A percentile compares a stretch with the other conserved stretches of the same genome.
Evolutionary conservation across 2,888 invertebrate species (phyloP).

Genomic region (Euproctis similis): DNA sequence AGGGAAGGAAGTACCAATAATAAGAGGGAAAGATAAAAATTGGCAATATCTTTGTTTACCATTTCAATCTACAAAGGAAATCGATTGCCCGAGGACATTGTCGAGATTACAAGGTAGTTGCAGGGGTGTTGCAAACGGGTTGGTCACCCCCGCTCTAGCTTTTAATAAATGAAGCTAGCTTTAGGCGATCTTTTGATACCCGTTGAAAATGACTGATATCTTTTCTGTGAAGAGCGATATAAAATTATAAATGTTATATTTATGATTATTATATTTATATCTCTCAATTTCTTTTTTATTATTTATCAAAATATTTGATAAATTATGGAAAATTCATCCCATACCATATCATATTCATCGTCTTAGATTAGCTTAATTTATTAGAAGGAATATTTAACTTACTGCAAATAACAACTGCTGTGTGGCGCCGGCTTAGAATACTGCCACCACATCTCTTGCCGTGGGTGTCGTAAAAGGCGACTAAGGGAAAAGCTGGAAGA

Average conservation of each 20-base stretch:
- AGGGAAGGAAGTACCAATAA: slow-evolving; percentile 19
- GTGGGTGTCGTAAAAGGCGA: too few relatives aligned
- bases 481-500: too few relatives aligned
- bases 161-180: slow-evolving; percentile 50
- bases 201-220: slow-evolving; percentile 4
- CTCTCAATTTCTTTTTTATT: too few relatives aligned
- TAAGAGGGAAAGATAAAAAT: slow-evolving; percentile 34
- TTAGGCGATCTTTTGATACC: slow-evolving; percentile 19
- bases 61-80: slow-evolving; percentile 61
- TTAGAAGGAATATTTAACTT: background rate
- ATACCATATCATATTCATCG: too few relatives aligned
- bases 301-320: too few relatives aligned
- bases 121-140: slow-evolving; percentile 25
- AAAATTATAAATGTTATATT: too few relatives aligned
- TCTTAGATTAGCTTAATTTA: background rate
- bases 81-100: slow-evolving; percentile 55
- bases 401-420: background rate
- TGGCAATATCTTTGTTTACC: slow-evolving; percentile 61
- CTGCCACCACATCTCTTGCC: too few relatives aligned
- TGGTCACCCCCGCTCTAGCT: slow-evolving; percentile 39
- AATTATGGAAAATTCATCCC: too few relatives aligned
- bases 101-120: slow-evolving; percentile 36
- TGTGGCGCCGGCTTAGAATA: too few relatives aligned
- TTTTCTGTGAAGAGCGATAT: too few relatives aligned
- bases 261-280: too few relatives aligned